Conservation (phyloP, 2,888 invertebrate species). For the Netelia inedita region DNA sequence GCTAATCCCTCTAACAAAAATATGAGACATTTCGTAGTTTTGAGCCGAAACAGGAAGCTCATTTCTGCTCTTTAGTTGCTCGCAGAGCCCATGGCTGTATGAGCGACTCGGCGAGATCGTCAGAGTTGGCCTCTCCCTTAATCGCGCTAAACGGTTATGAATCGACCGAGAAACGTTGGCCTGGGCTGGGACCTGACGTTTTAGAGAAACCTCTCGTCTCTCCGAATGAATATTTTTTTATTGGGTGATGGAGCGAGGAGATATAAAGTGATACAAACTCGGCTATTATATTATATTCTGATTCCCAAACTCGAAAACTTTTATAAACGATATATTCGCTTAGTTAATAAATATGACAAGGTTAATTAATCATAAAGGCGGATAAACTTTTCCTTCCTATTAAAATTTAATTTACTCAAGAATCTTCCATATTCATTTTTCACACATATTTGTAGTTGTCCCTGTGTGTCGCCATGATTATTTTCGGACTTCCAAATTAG, state of each 20-base stretch:
- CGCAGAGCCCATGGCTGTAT: slow-evolving; percentile 56
- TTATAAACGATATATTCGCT: too few relatives aligned
- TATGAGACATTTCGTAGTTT: slow-evolving; percentile 70
- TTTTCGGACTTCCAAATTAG: too few relatives aligned
- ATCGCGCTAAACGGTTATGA: slow-evolving; percentile 79
- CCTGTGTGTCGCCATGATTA: too few relatives aligned
- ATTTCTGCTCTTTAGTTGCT: slow-evolving; percentile 75
- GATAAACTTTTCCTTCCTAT: too few relatives aligned
- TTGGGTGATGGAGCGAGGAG: slow-evolving; percentile 9
- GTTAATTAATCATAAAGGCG: too few relatives aligned
- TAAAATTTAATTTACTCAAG: too few relatives aligned
- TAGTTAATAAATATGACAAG: too few relatives aligned
- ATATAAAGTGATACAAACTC: slow-evolving; percentile 10
- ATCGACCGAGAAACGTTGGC: slow-evolving; percentile 64
- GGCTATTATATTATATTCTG: neutral
- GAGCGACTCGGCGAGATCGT: slow-evolving; percentile 15
- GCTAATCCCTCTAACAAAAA: slow-evolving; percentile 80
- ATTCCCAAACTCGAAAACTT: too few relatives aligned
- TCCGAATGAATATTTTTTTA: slow-evolving; percentile 33
- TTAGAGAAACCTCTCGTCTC: slow-evolving; percentile 27
- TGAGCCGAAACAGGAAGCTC: slow-evolving; percentile 70
- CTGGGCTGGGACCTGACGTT: slow-evolving; percentile 2
- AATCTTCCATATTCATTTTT: too few relatives aligned
- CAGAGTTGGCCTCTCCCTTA: slow-evolving; percentile 67
- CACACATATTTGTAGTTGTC: too few relatives aligned